Conservation (phyloP, 2,113 vertebrate genomes). For the Anarhynchus alexandrinus region DNA sequence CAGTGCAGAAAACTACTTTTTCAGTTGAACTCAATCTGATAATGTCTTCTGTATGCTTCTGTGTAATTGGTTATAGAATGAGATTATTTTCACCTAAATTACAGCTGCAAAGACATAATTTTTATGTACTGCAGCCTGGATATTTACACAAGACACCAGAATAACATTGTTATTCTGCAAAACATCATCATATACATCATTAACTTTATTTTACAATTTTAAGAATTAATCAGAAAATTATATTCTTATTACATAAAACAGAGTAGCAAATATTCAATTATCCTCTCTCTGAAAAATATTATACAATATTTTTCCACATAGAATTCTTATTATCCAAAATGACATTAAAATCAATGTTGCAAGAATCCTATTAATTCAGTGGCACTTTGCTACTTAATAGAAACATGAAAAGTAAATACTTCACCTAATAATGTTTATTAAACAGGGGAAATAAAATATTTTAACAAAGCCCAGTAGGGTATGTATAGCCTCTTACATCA, state of each 20-base stretch:
- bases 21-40: not conserved
- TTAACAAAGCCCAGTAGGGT: not conserved
- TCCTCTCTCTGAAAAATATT: not conserved
- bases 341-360: not conserved
- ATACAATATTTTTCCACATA: not conserved
- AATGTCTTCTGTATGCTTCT: not conserved
- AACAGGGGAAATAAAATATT: not conserved
- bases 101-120: not conserved
- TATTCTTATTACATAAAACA: not conserved
- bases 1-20: not conserved
- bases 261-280: not conserved
- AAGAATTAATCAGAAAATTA: not conserved
- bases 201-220: not conserved
- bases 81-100: not conserved
- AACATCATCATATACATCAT: not conserved
- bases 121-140: not conserved
- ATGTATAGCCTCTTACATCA: not conserved
- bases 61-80: not conserved
- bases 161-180: not conserved
- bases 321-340: not conserved
- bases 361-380: not conserved
- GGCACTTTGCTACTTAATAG: not conserved
- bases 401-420: not conserved
- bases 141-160: not conserved
- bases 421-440: not conserved